A percentile compares a stretch with the other conserved stretches of the same genome.
These are phyloP conservation scores for Melanchra persicariae DNA, from an alignment of 2,888 invertebrate species.

Conservation along the genomic window DNA sequence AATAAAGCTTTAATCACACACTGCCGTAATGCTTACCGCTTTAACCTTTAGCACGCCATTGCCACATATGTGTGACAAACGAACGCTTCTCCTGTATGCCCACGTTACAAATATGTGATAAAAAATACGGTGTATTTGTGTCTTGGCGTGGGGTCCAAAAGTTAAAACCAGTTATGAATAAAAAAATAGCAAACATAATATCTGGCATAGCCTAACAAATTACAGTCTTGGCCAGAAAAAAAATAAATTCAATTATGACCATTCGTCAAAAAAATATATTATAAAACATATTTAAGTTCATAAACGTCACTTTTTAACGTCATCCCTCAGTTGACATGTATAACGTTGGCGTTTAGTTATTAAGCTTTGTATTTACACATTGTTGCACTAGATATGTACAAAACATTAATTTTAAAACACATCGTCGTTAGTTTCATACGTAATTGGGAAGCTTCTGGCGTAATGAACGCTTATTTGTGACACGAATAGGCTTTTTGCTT, in stretches of 20 bases:
- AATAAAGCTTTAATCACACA: conserved; percentile 6
- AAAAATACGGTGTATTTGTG: too few relatives aligned
- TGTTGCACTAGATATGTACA: conserved; percentile 61
- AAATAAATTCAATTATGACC: too few relatives aligned
- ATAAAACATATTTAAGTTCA: neutral
- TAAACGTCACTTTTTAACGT: conserved; percentile 35
- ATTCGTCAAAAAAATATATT: too few relatives aligned
- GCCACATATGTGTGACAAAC: too few relatives aligned
- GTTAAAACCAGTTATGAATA: neutral
- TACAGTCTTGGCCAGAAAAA: neutral
- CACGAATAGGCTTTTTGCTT: conserved; percentile 46
- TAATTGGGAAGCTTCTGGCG: conserved; percentile 69
- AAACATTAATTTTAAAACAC: conserved; percentile 63
- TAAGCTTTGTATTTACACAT: conserved; percentile 53
- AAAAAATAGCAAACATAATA: neutral
- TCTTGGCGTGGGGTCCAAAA: too few relatives aligned
- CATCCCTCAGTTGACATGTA: conserved; percentile 16
- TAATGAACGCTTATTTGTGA: conserved; percentile 66
- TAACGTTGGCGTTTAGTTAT: conserved; percentile 43
- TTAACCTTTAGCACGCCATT: too few relatives aligned
- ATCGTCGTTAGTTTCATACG: conserved; percentile 73
- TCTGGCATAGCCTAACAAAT: neutral
- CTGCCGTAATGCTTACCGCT: neutral
- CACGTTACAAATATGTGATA: too few relatives aligned
- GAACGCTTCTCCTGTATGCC: too few relatives aligned